phyloP scores from a whole-genome alignment of 2,888 invertebrate species.

The Steinernema hermaphroditum region DNA sequence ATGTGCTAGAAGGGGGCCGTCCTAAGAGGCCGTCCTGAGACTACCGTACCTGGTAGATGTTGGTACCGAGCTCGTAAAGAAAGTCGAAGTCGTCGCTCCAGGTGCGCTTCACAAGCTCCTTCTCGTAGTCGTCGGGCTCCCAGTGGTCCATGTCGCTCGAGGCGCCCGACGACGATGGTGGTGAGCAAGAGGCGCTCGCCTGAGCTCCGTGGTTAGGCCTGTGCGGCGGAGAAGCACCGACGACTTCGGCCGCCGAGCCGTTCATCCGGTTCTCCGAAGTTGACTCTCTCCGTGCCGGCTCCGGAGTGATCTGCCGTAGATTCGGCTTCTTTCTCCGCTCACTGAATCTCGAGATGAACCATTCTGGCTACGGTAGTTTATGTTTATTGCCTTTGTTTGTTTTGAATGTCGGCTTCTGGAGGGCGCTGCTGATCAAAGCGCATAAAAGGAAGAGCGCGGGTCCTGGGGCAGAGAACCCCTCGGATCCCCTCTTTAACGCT shows the following conservation, averaged over 20 bases:
- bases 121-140: constrained; percentile 59
- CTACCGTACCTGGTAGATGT: no score
- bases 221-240: constrained; percentile 22
- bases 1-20: no score
- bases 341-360: no score
- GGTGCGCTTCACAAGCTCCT: constrained; percentile 58
- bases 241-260: constrained; percentile 7
- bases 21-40: no score
- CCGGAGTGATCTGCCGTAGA: constrained; percentile 10
- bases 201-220: background rate
- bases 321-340: constrained; percentile 19
- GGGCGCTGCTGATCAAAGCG: no score
- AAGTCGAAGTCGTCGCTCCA: constrained; percentile 65
- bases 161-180: background rate
- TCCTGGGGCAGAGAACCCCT: no score
- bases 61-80: constrained; percentile 58
- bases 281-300: constrained; percentile 2
- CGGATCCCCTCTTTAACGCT: no score
- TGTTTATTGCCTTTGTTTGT: no score
- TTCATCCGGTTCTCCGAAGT: constrained; percentile 6
- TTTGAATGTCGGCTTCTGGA: no score
- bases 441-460: no score
- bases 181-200: constrained; percentile 11
- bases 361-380: no score
- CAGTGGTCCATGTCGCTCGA: constrained; percentile 51